Evolutionary conservation across 2,113 vertebrate genomes (phyloP), one percentile per base, ranked within the genome.

Genomic region (Thunnus maccoyii): DNA sequence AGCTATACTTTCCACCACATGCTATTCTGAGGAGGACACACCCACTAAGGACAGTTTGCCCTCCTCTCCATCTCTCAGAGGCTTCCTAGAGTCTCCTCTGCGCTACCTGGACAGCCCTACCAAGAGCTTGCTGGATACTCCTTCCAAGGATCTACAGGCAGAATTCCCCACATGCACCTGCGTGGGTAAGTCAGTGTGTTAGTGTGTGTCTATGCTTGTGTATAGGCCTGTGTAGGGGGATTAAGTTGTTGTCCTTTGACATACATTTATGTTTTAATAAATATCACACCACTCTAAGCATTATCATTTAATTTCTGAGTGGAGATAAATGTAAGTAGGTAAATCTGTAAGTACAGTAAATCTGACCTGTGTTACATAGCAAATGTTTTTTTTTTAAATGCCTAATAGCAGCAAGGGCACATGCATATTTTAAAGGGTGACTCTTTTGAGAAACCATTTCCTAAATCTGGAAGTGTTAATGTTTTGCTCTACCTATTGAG

Each of bases 111-210:
- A 98, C 86, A 98, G 96, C 0, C 98, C 98, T 0, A 99, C 97
- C 76, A 99, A 98, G 87, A 98, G 93, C 83, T 92, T 99, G 86
- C 92, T 99, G 94, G 95, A 97, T 88, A 99, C 98, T 1, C 98
- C 98, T 0, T 95, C 96, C 83, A 99, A 99, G 94, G 94, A 96
- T 73, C 94, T 95, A 0, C 97, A 99, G 68, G 92, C 96, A 0
- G 98, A 99, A 20, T 99, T 98, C 83, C 98, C 98, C n/a, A 93
- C 88, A 82, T 99, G 98, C 9, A 96, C 96, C 76, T 99, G 98
- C 0, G 97, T 99, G 0, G 98, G 98, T 99, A 92, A 98, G 98
- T 94, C 63, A 72, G 6, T 58, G 61, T 56, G 47, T 64, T 36
- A 15, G 18, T 79, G 30, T 51, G 14, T 41, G 51, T 41, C 1